Base-by-base conservation (phyloP, 2,113 vertebrate species). In the Miniopterus natalensis region DNA sequence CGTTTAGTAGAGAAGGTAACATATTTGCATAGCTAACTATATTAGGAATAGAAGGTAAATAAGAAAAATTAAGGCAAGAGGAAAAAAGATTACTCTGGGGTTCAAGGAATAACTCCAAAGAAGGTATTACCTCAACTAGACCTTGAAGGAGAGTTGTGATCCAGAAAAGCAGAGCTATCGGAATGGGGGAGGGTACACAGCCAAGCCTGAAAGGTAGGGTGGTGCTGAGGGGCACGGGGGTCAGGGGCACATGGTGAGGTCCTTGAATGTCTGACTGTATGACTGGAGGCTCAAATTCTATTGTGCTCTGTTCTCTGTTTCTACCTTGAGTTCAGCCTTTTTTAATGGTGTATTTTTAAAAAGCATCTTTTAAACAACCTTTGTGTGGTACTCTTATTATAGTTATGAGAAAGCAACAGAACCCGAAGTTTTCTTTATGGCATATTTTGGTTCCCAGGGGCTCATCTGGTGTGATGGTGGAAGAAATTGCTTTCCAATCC, bases 11-110 rank as follows among this genome's bases (percentile, higher is more conserved):
- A 85, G 29, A 13, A 86, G 57, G 79, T 45, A 27, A 45, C 23
- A 5, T 59, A 27, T 53, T 85, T 78, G 45, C 7, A 5, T 77
- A 88, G 88, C 42, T 61, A 81, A 53, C 49, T 84, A 21, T 51
- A 15, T 63, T 42, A 71, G 21, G 2, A 31, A 5, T 42, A 47
- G 31, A 81, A 70, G 3, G 57, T 45, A 23, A 6, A 71, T 84
- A 55, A 93, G 21, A 94, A 94, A 93, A 95, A 47, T 27, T 63
- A 61, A 68, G 17, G 66, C 36, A 45, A 6, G 17, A 80, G 18
- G 25, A 42, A 5, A 14, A 84, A 29, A 49, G n/a, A 74, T 80
- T 84, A 79, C 20, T 47, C 17, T 89, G 40, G 79, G 49, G 7
- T 91, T 73, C 5, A 85, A 92, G 53, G 18, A 73, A 55, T 71